Conservation (phyloP, 1,140 invertebrate species). For the Carposina sasakii region DNA sequence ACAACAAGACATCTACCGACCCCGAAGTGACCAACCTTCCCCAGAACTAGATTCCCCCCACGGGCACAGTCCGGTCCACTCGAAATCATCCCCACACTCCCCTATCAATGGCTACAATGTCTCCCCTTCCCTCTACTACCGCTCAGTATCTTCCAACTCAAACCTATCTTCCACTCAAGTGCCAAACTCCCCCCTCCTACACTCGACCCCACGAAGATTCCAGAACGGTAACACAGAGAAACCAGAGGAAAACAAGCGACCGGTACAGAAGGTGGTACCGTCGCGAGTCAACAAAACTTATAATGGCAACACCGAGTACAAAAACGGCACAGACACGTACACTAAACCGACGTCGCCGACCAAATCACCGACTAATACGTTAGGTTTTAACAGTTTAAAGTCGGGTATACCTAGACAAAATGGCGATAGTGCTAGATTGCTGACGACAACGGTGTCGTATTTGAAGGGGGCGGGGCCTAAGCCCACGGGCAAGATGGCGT, state of each 20-base stretch:
- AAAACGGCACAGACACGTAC: constrained; percentile 73
- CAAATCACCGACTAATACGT: constrained; percentile 72
- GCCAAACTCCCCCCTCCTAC: constrained; percentile 60
- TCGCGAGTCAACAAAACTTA: constrained; percentile 69
- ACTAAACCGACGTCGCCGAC: constrained; percentile 82
- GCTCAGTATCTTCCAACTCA: constrained; percentile 53
- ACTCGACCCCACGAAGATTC: constrained; percentile 60
- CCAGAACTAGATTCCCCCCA: constrained; percentile 59
- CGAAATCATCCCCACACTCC: constrained; percentile 54
- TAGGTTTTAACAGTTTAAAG: constrained; percentile 70
- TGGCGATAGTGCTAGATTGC: constrained; percentile 61
- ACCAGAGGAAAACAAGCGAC: constrained; percentile 58
- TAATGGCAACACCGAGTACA: constrained; percentile 56
- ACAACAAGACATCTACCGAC: constrained; percentile 84
- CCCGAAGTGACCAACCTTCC: constrained; percentile 69
- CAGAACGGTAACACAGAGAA: constrained; percentile 56
- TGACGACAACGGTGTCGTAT: constrained; percentile 74
- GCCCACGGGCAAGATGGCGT: constrained; percentile 75
- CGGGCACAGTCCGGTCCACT: constrained; percentile 53
- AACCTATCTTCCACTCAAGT: constrained; percentile 37
- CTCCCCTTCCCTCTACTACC: constrained; percentile 47
- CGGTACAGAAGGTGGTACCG: constrained; percentile 76
- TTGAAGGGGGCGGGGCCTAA: constrained; percentile 70
- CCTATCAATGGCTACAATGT: constrained; percentile 67
- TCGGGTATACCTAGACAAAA: constrained; percentile 61